These are phyloP conservation scores for Neolamprologus fasciatus DNA, from an alignment of 2,113 vertebrate genomes.

Conservation along the genomic window DNA sequence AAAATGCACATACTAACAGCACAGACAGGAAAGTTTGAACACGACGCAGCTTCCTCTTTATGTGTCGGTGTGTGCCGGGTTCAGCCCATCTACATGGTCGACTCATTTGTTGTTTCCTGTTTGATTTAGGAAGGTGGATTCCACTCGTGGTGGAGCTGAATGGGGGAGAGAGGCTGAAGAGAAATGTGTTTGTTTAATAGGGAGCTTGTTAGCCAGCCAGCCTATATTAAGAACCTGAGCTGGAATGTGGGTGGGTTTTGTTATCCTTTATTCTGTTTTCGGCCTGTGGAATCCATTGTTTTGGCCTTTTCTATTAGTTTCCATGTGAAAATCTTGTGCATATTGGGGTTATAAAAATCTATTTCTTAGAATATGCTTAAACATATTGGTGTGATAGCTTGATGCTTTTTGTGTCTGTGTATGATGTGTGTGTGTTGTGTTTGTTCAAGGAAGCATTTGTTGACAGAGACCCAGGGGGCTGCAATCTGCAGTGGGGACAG, in stretches of 20 bases:
- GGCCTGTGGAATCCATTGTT: constrained; percentile 2
- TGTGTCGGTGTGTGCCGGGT: constrained; percentile 4
- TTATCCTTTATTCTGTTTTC: constrained; percentile 30
- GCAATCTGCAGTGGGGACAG: constrained; percentile 62
- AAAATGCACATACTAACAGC: background rate
- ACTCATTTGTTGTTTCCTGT: constrained; percentile 42
- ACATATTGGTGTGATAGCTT: background rate
- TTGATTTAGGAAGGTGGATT: constrained; percentile 44
- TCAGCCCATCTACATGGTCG: constrained; percentile 10
- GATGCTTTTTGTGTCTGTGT: background rate
- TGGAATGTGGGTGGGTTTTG: constrained; percentile 42
- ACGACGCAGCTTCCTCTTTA: constrained; percentile 12
- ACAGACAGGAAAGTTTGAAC: constrained; percentile 19
- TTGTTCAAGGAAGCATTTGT: constrained; percentile 57
- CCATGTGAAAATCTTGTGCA: background rate
- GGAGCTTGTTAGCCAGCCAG: constrained; percentile 11
- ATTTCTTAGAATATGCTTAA: background rate
- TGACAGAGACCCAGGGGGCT: constrained; percentile 63
- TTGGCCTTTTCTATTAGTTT: background rate
- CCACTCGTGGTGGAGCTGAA: constrained; percentile 21
- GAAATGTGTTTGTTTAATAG: constrained; percentile 30
- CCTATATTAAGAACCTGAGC: constrained; percentile 30
- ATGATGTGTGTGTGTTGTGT: constrained; percentile 12
- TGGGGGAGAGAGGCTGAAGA: background rate
- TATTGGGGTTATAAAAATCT: background rate